Evolutionary conservation across 2,113 vertebrate genomes (phyloP).

Genomic region (Chauna torquata): DNA sequence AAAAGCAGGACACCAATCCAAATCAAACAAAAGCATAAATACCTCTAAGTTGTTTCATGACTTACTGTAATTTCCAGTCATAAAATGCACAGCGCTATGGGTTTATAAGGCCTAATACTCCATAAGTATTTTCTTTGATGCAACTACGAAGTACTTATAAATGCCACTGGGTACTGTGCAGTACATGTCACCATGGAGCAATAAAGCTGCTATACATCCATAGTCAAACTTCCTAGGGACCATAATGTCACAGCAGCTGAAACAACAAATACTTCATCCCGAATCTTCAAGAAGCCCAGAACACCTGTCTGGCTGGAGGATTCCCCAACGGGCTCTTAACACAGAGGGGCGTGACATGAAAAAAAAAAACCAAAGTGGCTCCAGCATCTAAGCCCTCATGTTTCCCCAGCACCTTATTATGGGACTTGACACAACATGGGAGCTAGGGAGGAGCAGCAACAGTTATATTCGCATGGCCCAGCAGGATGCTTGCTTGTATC

Average conservation of each 20-base stretch:
- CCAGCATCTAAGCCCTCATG: not conserved
- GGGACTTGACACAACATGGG: not conserved
- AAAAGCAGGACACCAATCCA: conserved; percentile 50
- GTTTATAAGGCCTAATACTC: conserved; percentile 61
- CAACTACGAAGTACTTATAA: conserved; percentile 51
- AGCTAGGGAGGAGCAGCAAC: not conserved
- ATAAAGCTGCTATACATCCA: conserved; percentile 53
- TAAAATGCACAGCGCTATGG: conserved; percentile 19
- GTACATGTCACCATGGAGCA: conserved; percentile 10
- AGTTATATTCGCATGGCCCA: not conserved
- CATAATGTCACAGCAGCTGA: conserved; percentile 67
- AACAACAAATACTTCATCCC: conserved; percentile 63
- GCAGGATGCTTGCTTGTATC: not conserved
- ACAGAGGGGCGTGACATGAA: not conserved
- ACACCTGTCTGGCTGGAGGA: conserved; percentile 20
- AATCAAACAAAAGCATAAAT: conserved; percentile 66
- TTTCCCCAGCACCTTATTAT: not conserved
- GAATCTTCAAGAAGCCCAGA: not conserved
- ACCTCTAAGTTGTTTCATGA: conserved; percentile 24
- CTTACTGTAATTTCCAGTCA: conserved; percentile 30
- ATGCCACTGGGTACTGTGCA: conserved; percentile 36
- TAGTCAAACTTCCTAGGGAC: conserved; percentile 50
- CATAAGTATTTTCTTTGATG: conserved; percentile 53
- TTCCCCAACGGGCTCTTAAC: not conserved
- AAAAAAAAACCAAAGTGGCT: not conserved